Percentiles rank a stretch among this genome's conserved stretches.
phyloP scores from a whole-genome alignment of 2,113 vertebrate genomes.

The Proterorhinus semilunaris region DNA sequence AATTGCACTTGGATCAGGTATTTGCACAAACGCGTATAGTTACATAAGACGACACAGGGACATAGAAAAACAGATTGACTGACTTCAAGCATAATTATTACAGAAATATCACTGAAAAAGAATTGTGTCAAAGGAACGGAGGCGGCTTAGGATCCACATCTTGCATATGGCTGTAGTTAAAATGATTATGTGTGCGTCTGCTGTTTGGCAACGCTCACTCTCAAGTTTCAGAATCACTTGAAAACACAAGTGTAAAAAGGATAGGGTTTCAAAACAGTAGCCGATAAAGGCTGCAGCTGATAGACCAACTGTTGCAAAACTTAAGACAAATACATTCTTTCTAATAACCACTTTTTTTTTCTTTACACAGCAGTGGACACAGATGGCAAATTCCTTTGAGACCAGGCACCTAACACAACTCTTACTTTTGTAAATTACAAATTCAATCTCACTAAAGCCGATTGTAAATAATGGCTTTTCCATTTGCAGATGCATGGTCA shows the following conservation, averaged over 20 bases:
- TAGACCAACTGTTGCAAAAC: constrained; percentile 13
- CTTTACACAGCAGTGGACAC: background rate
- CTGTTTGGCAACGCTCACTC: constrained; percentile 10
- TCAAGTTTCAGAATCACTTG: constrained; percentile 14
- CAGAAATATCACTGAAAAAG: constrained; percentile 2
- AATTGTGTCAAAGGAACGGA: background rate
- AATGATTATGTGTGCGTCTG: background rate
- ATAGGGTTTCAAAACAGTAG: constrained; percentile 8
- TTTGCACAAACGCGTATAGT: background rate
- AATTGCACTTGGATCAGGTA: background rate
- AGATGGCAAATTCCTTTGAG: constrained; percentile 2
- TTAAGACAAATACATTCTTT: constrained; percentile 1
- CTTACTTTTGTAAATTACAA: background rate
- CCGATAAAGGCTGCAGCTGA: constrained; percentile 15
- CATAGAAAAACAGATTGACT: background rate
- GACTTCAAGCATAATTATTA: background rate
- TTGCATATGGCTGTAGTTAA: constrained; percentile 7
- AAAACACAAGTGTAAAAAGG: constrained; percentile 13
- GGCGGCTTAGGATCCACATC: background rate
- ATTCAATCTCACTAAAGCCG: background rate
- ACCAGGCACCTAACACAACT: background rate
- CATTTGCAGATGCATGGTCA: constrained; percentile 9
- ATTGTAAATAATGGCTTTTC: background rate
- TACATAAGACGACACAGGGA: constrained; percentile 6
- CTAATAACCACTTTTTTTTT: background rate